phyloP scores from a whole-genome alignment of 37 sponge, comb jelly and placozoan genomes.

The Mnemiopsis leidyi region DNA sequence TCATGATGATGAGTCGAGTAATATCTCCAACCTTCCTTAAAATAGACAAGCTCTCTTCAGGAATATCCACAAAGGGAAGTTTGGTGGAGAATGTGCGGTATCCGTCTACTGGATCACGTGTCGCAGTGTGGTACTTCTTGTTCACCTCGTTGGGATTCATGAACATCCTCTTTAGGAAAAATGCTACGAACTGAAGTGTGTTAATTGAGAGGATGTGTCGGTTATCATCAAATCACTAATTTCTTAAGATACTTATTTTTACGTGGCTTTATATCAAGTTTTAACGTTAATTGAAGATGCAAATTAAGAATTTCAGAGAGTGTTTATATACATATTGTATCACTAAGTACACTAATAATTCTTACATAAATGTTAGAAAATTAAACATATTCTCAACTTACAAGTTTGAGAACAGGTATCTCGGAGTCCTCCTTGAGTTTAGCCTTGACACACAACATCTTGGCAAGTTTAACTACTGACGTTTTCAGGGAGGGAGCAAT shows the following conservation, averaged over 20 bases:
- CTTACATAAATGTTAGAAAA: too few relatives aligned
- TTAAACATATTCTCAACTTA: too few relatives aligned
- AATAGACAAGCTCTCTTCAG: conserved; percentile 5
- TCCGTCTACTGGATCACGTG: background rate
- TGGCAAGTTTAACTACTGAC: background rate
- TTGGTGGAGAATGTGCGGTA: background rate
- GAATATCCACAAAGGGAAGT: conserved; percentile 23
- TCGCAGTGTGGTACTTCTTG: background rate
- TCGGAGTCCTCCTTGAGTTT: conserved; percentile 60
- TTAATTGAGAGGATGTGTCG: background rate
- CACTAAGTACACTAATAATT: too few relatives aligned
- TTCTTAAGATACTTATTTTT: too few relatives aligned
- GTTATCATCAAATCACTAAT: too few relatives aligned
- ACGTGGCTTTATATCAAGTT: too few relatives aligned
- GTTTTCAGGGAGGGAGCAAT: background rate
- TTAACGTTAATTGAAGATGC: too few relatives aligned
- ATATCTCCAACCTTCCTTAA: conserved; percentile 22
- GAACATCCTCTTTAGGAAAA: conserved; percentile 8
- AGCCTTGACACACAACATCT: conserved; percentile 12
- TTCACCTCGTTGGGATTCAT: background rate
- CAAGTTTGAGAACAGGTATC: conserved; percentile 49
- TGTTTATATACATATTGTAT: too few relatives aligned
- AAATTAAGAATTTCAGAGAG: too few relatives aligned
- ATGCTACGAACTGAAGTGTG: conserved; percentile 18
- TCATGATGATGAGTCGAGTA: conserved; percentile 38